These are phyloP conservation scores for Paratilapia polleni DNA, from an alignment of 2,113 vertebrate species.

Conservation along the genomic window DNA sequence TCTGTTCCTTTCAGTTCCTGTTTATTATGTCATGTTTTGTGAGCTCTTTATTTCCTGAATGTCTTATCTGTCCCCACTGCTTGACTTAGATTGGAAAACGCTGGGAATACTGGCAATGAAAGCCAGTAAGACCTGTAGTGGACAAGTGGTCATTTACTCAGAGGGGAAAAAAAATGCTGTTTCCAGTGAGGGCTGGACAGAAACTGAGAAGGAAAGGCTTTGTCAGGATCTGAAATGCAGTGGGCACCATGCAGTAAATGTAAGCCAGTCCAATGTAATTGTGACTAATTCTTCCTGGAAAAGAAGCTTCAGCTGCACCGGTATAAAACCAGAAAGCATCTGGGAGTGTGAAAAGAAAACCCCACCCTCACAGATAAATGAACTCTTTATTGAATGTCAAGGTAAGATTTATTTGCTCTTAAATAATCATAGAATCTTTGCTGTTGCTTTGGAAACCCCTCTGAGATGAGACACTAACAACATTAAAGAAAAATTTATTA, in stretches of 20 bases:
- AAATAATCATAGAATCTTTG: neutral
- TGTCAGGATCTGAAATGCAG: conserved; percentile 66
- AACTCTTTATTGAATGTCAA: conserved; percentile 54
- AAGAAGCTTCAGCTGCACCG: conserved; percentile 30
- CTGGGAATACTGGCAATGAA: conserved; percentile 14
- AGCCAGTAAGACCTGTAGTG: conserved; percentile 3
- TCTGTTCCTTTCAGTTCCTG: too few relatives aligned
- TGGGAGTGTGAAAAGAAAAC: conserved; percentile 54
- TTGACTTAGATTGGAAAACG: conserved; percentile 38
- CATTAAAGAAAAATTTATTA: too few relatives aligned
- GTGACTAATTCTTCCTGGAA: neutral
- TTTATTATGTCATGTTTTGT: too few relatives aligned
- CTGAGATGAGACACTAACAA: too few relatives aligned
- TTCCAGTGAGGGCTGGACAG: neutral
- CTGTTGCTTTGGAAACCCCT: too few relatives aligned
- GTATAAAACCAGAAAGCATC: neutral
- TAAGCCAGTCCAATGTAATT: rapidly evolving
- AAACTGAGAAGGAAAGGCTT: neutral
- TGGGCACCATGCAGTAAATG: too few relatives aligned
- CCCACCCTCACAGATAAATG: rapidly evolving
- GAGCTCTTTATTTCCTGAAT: too few relatives aligned
- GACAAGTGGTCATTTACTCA: conserved; percentile 17
- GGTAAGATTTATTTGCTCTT: conserved; percentile 27
- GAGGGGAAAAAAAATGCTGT: rapidly evolving
- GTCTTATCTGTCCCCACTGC: neutral